phyloP scores from a whole-genome alignment of 1,140 invertebrate species.

The Sarcophaga peregrina region DNA sequence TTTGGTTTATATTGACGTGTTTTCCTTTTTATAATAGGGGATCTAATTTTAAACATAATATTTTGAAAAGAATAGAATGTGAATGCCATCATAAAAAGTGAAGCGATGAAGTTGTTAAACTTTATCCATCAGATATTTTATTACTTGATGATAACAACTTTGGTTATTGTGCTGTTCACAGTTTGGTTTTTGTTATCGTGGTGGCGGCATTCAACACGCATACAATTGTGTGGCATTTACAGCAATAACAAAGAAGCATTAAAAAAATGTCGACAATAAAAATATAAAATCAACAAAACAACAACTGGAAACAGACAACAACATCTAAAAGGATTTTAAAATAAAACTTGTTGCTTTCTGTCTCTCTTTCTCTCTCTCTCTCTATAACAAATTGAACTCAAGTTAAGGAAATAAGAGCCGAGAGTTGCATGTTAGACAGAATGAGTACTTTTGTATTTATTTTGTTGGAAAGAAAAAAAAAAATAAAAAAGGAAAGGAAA shows the following conservation, averaged over 20 bases:
- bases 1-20: background rate
- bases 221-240: constrained; percentile 5
- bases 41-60: background rate
- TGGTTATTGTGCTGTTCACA: background rate
- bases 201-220: constrained; percentile 14
- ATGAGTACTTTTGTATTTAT: background rate
- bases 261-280: background rate
- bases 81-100: background rate
- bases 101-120: background rate
- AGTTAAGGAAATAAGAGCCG: background rate
- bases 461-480: background rate
- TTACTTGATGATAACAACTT: constrained; percentile 8
- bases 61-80: background rate
- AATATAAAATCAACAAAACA: no score
- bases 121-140: constrained; percentile 18
- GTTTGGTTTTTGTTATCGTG: background rate
- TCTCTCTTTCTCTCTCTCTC: no score
- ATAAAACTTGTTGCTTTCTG: constrained; percentile 6
- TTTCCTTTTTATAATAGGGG: background rate
- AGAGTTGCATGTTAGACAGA: background rate
- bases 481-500: no score
- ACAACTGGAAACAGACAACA: background rate
- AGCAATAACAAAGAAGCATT: background rate
- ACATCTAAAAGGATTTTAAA: constrained; percentile 6
- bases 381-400: background rate